These are phyloP conservation scores for Percopsis transmontana DNA, from an alignment of 2,113 vertebrate genomes.

Conservation along the genomic window DNA sequence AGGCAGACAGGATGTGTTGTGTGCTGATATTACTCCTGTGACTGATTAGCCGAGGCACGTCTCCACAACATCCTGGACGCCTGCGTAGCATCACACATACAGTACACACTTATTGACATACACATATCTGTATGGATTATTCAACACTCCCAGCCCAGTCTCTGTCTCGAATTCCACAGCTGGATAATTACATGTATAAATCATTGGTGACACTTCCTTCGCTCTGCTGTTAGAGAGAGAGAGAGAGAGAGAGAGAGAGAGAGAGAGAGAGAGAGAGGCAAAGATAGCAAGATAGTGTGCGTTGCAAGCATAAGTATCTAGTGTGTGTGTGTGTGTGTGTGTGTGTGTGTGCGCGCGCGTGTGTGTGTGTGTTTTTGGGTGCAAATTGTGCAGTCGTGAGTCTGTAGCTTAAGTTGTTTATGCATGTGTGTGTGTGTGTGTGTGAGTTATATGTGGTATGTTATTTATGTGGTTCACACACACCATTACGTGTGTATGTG, in stretches of 20 bases:
- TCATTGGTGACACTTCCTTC: slow-evolving; percentile 64
- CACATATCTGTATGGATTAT: slow-evolving; percentile 66
- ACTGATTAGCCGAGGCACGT: slow-evolving; percentile 44
- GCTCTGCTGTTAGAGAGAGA: slow-evolving; percentile 25
- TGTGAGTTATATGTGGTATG: neutral
- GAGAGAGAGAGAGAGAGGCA: neutral
- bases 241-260: neutral
- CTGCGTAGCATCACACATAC: slow-evolving; percentile 21
- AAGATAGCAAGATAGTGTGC: slow-evolving; percentile 9
- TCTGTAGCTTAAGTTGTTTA: neutral
- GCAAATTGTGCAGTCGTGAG: neutral
- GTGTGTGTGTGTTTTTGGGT: slow-evolving; percentile 1
- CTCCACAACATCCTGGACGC: slow-evolving; percentile 35
- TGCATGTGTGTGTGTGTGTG: neutral
- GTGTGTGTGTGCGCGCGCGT: slow-evolving; percentile 4
- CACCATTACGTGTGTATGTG: slow-evolving; percentile 24
- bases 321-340: neutral
- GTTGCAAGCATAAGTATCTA: too few species aligned
- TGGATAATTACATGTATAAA: slow-evolving; percentile 75
- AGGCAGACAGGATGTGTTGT: neutral
- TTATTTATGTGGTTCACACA: slow-evolving; percentile 1
- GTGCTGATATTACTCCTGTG: slow-evolving; percentile 24
- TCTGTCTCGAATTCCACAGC: slow-evolving; percentile 63
- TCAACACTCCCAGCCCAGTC: slow-evolving; percentile 44
- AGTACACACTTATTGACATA: slow-evolving; percentile 15